Conservation (phyloP, 2,888 invertebrate genomes). For the Cylloceria caligata region DNA sequence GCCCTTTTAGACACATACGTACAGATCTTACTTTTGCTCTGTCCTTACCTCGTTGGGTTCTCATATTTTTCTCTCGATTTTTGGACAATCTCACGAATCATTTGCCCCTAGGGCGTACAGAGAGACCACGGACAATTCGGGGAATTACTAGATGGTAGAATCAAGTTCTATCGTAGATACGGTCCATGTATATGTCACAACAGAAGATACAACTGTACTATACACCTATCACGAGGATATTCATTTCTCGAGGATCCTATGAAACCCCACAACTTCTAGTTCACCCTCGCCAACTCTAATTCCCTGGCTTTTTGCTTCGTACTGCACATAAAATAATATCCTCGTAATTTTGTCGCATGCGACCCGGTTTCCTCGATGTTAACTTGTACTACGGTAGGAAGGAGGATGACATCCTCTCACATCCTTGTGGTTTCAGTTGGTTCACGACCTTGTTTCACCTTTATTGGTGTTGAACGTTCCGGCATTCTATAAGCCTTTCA, state of each 20-base stretch:
- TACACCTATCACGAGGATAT: not conserved
- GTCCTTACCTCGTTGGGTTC: constrained; percentile 26
- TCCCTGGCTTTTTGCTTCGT: not conserved
- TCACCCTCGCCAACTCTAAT: constrained; percentile 2
- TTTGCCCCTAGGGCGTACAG: not conserved
- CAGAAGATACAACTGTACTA: not conserved
- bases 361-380: constrained; percentile 15
- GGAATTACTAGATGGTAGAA: constrained; percentile 45
- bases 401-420: not conserved
- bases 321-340: constrained; percentile 7
- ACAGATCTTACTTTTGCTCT: constrained; percentile 31
- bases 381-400: not conserved
- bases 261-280: constrained; percentile 37
- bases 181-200: not conserved
- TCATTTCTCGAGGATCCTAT: constrained; percentile 1
- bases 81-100: constrained; percentile 41
- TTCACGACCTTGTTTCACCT: constrained; percentile 42
- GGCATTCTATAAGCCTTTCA: constrained; percentile 46
- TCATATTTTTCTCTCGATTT: constrained; percentile 38
- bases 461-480: constrained; percentile 7
- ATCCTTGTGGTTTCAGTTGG: constrained; percentile 24
- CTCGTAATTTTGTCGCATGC: constrained; percentile 22
- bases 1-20: constrained; percentile 33
- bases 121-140: constrained; percentile 21
- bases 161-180: constrained; percentile 8